Base-by-base conservation (phyloP, 2,113 vertebrate genomes). In the Uropsilus gracilis region DNA sequence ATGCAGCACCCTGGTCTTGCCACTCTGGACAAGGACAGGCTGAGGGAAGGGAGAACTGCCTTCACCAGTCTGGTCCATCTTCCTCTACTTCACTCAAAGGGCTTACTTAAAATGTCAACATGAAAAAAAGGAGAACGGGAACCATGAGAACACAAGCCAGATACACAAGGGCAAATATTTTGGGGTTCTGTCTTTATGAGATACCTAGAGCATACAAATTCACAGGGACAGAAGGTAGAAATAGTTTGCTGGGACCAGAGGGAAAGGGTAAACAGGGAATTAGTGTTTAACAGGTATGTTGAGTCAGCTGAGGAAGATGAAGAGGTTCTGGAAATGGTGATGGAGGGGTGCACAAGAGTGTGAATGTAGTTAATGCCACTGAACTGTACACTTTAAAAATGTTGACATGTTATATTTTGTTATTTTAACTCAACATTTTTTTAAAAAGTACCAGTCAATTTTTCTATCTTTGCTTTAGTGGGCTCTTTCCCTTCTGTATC, bases 391-490 rank as follows among this genome's bases (percentile, higher is more conserved):
- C 24, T 39, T 39, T 26, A 50, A 37, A 75, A 42, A 50, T 1
- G n/a, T 37, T 39, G 37, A 39, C 37, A 26, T 30, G 50, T 32
- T 46, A 44, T 42, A 44, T 66, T 50, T 37, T 37, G 48, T 28
- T 34, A 57, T 73, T 88, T 80, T 39, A 90, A 22, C 63, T 12
- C 18, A 78, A 30, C n/a, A n/a, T 2, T 61, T 44, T n/a, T 39
- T 61, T 64, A 37, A 26, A 6, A 37, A 26, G 4, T 66, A 88
- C n/a, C 26, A 50, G 30, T 8, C 59, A 32, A 63, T 86, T 55
- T 89, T 64, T 72, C 77, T 89, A 16, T 91, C 64, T 89, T 50
- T 84, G 77, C 39, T 28, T 77, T n/a, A 39, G 39, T 91, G 46
- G 22, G 32, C 39, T 78, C 80, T 84, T 46, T 20, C 46, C 46